These are phyloP conservation scores for Arnoldichthys spilopterus DNA, from an alignment of 2,797 vertebrate genomes.

Conservation along the genomic window DNA sequence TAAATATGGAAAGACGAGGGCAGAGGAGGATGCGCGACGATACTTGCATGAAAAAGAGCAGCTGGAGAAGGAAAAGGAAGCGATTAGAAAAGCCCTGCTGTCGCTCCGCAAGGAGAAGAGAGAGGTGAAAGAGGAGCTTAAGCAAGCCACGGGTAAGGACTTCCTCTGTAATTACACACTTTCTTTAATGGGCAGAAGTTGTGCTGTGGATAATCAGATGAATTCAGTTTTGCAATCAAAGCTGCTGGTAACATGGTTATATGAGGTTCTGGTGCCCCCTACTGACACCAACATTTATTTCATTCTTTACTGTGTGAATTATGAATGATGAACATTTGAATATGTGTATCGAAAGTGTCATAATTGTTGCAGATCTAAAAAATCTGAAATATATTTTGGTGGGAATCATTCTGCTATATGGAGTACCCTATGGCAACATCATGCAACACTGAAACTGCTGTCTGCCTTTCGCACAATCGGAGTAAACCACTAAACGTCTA, in stretches of 20 bases:
- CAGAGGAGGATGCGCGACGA: slow-evolving; percentile 90
- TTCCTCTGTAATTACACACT: background rate
- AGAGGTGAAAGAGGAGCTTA: slow-evolving; percentile 85
- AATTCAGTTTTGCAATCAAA: background rate
- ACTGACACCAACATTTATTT: background rate
- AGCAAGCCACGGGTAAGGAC: slow-evolving; percentile 79
- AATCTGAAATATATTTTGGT: too few relatives aligned
- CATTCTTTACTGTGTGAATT: background rate
- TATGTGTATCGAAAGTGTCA: too few relatives aligned
- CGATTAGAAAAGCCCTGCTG: slow-evolving; percentile 81
- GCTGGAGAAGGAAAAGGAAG: slow-evolving; percentile 90
- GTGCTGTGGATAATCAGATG: background rate
- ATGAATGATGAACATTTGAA: too few relatives aligned
- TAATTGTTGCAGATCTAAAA: too few relatives aligned
- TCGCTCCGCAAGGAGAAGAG: slow-evolving; percentile 86
- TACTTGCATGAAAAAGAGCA: slow-evolving; percentile 91
- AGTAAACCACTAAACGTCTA: too few relatives aligned
- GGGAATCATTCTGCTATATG: too few relatives aligned
- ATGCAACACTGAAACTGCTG: too few relatives aligned
- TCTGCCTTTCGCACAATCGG: too few relatives aligned
- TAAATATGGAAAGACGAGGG: slow-evolving; percentile 94
- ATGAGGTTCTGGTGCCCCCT: slow-evolving; percentile 32
- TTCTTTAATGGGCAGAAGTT: background rate
- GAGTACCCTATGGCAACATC: too few relatives aligned
- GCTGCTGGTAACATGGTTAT: background rate